Percentiles rank a stretch among this genome's conserved stretches.
Evolutionary conservation across 2,888 invertebrate species (phyloP).

Genomic region (Trisateles emortualis): DNA sequence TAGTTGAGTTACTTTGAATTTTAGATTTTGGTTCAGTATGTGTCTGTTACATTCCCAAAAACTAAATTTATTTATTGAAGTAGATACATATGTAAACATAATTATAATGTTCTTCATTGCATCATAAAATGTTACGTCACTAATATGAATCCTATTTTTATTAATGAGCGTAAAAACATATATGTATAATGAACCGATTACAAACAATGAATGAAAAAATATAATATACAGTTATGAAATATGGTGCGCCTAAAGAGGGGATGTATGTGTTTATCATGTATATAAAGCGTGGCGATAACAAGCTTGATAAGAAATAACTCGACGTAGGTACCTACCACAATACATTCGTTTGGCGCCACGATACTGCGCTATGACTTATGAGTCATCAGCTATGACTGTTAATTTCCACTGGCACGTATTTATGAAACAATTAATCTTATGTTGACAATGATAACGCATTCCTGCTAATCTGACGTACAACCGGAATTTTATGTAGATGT

Average conservation of each 20-base stretch:
- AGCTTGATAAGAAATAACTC: slow-evolving; percentile 17
- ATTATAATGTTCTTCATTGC: no score
- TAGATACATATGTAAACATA: no score
- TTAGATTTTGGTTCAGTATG: no score
- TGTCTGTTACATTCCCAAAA: no score
- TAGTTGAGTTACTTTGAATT: no score
- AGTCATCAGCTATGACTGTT: slow-evolving; percentile 19
- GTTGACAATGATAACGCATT: slow-evolving; percentile 20
- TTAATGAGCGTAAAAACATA: background rate
- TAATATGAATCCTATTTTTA: background rate
- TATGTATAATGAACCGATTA: background rate
- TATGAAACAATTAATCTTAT: slow-evolving; percentile 23
- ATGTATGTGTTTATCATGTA: slow-evolving; percentile 29
- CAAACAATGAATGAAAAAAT: background rate
- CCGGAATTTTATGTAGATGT: slow-evolving; percentile 16
- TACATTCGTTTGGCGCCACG: slow-evolving; percentile 30
- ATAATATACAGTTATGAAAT: slow-evolving; percentile 1
- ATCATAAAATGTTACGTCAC: no score
- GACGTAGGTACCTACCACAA: slow-evolving; percentile 12
- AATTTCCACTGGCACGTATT: slow-evolving; percentile 10
- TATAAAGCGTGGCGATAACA: slow-evolving; percentile 19
- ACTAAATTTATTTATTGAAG: no score
- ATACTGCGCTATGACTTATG: slow-evolving; percentile 13
- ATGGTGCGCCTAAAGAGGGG: background rate
- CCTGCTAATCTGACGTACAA: slow-evolving; percentile 12